Evolutionary conservation across 2,797 vertebrate genomes (phyloP).

Genomic region (Thamnophis elegans): DNA sequence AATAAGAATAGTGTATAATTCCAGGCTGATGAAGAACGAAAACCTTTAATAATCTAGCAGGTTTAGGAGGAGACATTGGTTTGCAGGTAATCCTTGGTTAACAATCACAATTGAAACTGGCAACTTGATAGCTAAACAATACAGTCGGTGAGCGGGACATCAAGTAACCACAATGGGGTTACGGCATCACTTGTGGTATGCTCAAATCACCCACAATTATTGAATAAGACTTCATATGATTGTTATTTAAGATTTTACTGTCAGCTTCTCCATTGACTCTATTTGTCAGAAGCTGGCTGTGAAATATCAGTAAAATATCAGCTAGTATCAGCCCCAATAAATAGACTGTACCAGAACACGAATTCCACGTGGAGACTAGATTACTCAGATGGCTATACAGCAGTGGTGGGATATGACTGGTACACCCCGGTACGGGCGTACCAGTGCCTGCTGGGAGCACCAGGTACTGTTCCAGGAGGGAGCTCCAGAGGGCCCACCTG

Average conservation of each 20-base stretch:
- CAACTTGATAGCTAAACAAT: not conserved
- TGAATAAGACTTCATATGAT: not conserved
- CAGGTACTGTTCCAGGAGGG: too few species aligned
- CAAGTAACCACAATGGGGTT: not conserved
- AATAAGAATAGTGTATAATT: not conserved
- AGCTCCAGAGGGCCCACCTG: too few species aligned
- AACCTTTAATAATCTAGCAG: not conserved
- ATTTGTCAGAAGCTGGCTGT: not conserved
- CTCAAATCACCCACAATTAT: not conserved
- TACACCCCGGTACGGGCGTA: too few species aligned
- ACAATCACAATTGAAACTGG: not conserved
- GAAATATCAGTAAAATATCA: not conserved
- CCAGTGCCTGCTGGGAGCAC: too few species aligned
- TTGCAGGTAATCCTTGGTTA: not conserved
- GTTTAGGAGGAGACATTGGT: not conserved
- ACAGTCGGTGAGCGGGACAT: not conserved
- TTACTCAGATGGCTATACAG: not conserved
- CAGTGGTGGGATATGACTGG: too few species aligned
- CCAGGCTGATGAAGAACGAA: not conserved
- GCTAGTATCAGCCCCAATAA: not conserved
- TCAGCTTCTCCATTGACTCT: not conserved
- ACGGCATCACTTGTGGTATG: not conserved
- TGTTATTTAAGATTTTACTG: not conserved
- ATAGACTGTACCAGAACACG: not conserved
- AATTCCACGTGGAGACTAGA: not conserved